Evolutionary conservation across 37 sponge, comb jelly and placozoan genomes (phyloP), one percentile per base, ranked within the genome.

Genomic region (Hormiphora californensis): DNA sequence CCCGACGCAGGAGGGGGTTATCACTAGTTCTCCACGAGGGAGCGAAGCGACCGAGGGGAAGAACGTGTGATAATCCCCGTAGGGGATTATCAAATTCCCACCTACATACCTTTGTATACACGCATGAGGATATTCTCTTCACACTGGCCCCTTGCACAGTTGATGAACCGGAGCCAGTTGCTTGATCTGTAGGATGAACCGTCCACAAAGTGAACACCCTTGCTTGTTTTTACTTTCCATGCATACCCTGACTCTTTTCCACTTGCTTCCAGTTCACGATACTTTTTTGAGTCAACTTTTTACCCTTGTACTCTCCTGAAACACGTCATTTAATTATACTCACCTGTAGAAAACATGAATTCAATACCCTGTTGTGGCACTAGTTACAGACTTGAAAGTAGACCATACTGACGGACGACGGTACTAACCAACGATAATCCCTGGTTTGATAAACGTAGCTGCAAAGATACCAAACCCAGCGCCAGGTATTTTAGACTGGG

Each of bases 231-330:
- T 33, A 38, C 37, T 65, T 31, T 65, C 67, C 67, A 65, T 1
- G 67, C 67, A 17, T 65, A 65, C 37, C 67, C 67, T 11, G 36
- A 32, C 17, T 65, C 67, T 19, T 65, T 65, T 7, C 35, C 17
- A 36, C 5, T 39, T 11, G 7, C 1, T 28, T 65, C 67, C 17
- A 65, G 37, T 32, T 65, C 35, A 17, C 17, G 32, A 38, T 65
- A 65, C 37, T 65, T 39, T 65, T 65, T 39, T 65, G 38, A 65
- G 67, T 32, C 15, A 65, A 15, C 37, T 28, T 65, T 19, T 32
- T 65, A 15, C 67, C 67, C 30, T 32, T 32, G 67, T 65, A 65
- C 15, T 31, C 37, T 19, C 67, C 67, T 65, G 67, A 65, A n/a
- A n/a, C n/a, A n/a, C n/a, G n/a, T n/a, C n/a, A n/a, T n/a, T n/a